phyloP scores from a whole-genome alignment of 2,113 vertebrate genomes.

The Eira barbara region DNA sequence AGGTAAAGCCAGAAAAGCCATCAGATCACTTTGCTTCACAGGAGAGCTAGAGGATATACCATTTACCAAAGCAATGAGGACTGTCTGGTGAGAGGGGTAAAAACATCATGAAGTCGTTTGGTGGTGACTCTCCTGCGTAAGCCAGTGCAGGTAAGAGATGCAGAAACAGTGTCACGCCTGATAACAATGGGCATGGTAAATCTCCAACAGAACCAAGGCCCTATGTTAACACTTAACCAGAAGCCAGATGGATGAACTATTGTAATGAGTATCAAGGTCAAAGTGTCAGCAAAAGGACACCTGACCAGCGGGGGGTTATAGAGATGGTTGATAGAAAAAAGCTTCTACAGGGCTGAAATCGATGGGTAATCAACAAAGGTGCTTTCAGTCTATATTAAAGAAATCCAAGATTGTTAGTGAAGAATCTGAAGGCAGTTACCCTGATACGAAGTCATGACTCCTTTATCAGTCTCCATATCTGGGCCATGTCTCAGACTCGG shows the following conservation, averaged over 20 bases:
- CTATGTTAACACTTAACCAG: background rate
- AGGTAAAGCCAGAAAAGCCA: background rate
- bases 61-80: background rate
- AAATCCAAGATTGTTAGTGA: background rate
- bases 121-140: background rate
- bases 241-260: background rate
- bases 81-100: background rate
- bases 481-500: background rate
- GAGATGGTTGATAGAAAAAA: background rate
- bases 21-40: background rate
- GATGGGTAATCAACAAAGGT: background rate
- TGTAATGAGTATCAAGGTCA: background rate
- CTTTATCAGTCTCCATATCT: background rate
- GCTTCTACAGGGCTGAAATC: background rate
- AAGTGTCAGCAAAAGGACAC: rapidly evolving
- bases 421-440: background rate
- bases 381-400: background rate
- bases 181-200: background rate
- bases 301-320: background rate
- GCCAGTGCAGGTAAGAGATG: background rate
- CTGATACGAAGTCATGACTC: background rate
- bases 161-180: background rate
- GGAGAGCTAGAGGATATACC: background rate
- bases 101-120: background rate
- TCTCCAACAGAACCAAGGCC: background rate